Evolutionary conservation across 2,113 vertebrate genomes (phyloP).

Genomic region (Bostrychus sinensis): DNA sequence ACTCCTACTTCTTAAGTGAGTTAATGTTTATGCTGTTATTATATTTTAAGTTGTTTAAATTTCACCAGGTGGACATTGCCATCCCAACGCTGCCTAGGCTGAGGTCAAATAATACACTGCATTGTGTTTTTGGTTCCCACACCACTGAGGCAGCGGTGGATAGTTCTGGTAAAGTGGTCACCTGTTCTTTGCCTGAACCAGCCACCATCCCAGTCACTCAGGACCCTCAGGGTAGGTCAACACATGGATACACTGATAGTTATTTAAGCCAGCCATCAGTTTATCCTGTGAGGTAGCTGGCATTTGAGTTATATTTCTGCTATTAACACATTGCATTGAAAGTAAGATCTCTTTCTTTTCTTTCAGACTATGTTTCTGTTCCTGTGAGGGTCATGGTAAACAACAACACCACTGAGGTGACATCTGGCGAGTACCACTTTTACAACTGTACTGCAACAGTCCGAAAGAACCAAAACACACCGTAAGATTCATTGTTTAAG

Average conservation of each 20-base stretch:
- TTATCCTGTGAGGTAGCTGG: neutral
- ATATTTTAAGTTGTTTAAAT: neutral
- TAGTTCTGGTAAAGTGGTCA: neutral
- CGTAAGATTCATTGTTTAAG: slow-evolving; percentile 80
- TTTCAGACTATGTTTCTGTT: slow-evolving; percentile 87
- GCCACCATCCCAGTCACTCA: slow-evolving; percentile 65
- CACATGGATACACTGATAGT: neutral
- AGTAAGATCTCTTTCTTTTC: slow-evolving; percentile 1
- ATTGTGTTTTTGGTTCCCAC: slow-evolving; percentile 49
- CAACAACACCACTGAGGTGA: slow-evolving; percentile 77
- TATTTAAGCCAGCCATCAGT: too few relatives aligned
- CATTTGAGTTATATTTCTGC: neutral
- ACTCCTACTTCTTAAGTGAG: neutral
- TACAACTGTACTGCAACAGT: slow-evolving; percentile 90
- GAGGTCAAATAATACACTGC: slow-evolving; percentile 19
- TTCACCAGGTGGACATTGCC: slow-evolving; percentile 66
- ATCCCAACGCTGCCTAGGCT: slow-evolving; percentile 66
- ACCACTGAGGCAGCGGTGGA: neutral
- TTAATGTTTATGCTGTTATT: neutral
- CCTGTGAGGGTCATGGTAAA: slow-evolving; percentile 75
- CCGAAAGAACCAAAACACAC: slow-evolving; percentile 84
- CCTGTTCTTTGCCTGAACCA: slow-evolving; percentile 66
- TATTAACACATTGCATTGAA: neutral
- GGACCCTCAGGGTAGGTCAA: slow-evolving; percentile 59
- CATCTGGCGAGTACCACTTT: slow-evolving; percentile 85